phyloP scores from a whole-genome alignment of 2,113 vertebrate species.

The Prunella himalayana region DNA sequence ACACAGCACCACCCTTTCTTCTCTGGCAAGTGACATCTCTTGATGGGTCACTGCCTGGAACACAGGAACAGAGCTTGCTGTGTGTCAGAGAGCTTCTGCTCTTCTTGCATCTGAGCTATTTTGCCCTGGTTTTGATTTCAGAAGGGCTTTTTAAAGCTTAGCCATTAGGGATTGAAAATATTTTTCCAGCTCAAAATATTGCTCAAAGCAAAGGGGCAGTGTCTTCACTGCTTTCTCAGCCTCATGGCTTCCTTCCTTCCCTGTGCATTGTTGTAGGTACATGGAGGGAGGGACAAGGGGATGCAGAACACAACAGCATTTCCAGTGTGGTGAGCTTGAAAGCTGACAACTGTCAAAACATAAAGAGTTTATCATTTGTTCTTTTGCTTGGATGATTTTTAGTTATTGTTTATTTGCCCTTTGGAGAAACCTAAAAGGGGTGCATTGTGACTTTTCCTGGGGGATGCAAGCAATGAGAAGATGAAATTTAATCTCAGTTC shows the following conservation, averaged over 20 bases:
- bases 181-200: not conserved
- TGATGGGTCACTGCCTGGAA: slow-evolving; percentile 19
- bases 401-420: not conserved
- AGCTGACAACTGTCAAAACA: not conserved
- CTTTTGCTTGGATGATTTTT: not conserved
- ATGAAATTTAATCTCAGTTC: not conserved
- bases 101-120: not conserved
- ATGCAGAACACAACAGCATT: not conserved
- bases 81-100: not conserved
- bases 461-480: not conserved
- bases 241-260: not conserved
- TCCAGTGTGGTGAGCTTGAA: not conserved
- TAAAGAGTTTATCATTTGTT: not conserved
- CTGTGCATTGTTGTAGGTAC: not conserved
- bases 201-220: not conserved
- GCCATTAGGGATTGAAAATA: not conserved
- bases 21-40: not conserved
- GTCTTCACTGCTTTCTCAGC: not conserved
- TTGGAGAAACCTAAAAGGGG: not conserved
- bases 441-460: not conserved
- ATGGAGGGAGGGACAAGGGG: not conserved
- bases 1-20: not conserved
- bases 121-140: not conserved
- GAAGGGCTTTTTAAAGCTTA: not conserved
- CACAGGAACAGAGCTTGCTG: not conserved